phyloP scores from a whole-genome alignment of 2,888 invertebrate species.

The Sarcophaga caerulescens region DNA sequence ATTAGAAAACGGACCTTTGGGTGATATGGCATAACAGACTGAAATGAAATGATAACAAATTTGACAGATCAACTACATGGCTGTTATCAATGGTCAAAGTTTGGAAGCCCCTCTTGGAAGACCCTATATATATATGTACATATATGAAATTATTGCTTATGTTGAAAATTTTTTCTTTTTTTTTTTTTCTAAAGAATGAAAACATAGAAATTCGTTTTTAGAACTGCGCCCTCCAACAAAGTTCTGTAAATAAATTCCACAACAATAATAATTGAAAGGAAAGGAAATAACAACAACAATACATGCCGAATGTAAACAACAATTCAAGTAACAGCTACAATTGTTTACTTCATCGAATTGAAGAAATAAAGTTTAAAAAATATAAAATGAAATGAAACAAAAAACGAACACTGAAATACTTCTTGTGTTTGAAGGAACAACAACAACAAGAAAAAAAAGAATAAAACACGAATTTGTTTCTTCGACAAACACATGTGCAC shows the following conservation, averaged over 20 bases:
- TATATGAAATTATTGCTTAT: slow-evolving; percentile 51
- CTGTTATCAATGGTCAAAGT: no score
- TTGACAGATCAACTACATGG: no score
- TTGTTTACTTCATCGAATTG: slow-evolving; percentile 59
- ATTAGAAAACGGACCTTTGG: no score
- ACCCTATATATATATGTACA: not conserved
- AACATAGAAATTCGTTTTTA: slow-evolving; percentile 27
- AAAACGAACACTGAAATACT: not conserved
- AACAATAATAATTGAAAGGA: slow-evolving; percentile 9
- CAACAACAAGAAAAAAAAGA: no score
- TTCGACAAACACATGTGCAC: not conserved
- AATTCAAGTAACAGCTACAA: slow-evolving; percentile 27
- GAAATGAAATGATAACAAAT: no score
- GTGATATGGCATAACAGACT: no score
- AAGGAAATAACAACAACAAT: slow-evolving; percentile 35
- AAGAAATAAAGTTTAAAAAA: not conserved
- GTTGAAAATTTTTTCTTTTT: slow-evolving; percentile 1
- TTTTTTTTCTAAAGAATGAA: slow-evolving; percentile 12
- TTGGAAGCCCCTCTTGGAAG: not conserved
- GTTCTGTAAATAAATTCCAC: slow-evolving; percentile 30
- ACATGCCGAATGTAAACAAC: slow-evolving; percentile 57
- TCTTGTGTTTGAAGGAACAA: slow-evolving; percentile 19
- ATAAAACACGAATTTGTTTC: slow-evolving; percentile 35
- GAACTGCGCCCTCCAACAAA: slow-evolving; percentile 24
- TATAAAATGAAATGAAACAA: not conserved